These are phyloP conservation scores for Coreius guichenoti DNA, from an alignment of 2,797 vertebrate genomes.

Conservation along the genomic window DNA sequence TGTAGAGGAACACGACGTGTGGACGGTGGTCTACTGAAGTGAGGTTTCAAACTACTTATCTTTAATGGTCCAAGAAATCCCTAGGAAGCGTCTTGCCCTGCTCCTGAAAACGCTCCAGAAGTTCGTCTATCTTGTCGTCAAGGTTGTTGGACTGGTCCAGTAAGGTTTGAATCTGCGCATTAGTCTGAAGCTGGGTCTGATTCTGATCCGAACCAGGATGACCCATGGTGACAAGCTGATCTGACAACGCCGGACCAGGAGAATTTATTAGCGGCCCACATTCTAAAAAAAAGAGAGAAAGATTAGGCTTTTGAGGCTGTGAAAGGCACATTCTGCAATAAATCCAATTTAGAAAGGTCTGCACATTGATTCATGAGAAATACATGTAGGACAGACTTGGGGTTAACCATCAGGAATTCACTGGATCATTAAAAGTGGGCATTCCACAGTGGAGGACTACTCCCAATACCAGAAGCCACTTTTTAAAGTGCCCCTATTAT, in stretches of 20 bases:
- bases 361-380: background rate
- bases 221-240: conserved; percentile 83
- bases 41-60: conserved; percentile 61
- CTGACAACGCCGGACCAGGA: conserved; percentile 81
- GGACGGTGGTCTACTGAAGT: conserved; percentile 20
- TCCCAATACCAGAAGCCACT: background rate
- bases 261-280: conserved; percentile 89
- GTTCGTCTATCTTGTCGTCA: conserved; percentile 88
- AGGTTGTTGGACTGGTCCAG: conserved; percentile 89
- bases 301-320: background rate
- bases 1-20: conserved; percentile 27
- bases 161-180: conserved; percentile 87
- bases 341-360: background rate
- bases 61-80: conserved; percentile 77
- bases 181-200: conserved; percentile 84
- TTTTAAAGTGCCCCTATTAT: background rate
- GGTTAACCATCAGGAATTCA: background rate
- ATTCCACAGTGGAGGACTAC: background rate
- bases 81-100: conserved; percentile 85
- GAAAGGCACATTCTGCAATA: background rate
- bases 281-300: conserved; percentile 73
- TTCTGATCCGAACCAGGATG: conserved; percentile 72
- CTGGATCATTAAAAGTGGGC: background rate
- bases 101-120: conserved; percentile 93
- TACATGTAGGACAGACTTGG: background rate